Conservation (phyloP, 2,113 vertebrate species). For the Apteryx owenii region DNA sequence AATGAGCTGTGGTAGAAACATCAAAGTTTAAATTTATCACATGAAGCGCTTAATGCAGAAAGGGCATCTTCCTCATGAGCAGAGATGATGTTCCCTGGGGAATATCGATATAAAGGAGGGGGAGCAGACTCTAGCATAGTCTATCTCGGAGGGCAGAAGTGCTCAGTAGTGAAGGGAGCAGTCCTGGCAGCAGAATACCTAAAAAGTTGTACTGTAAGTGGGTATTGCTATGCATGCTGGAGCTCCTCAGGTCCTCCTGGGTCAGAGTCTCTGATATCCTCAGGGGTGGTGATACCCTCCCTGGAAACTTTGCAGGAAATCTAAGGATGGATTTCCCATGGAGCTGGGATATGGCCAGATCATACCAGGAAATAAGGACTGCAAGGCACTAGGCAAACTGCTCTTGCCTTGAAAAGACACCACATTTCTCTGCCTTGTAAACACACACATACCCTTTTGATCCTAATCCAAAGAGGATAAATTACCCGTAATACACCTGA, state of each 20-base stretch:
- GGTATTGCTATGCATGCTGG: too few species aligned
- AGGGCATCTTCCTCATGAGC: neutral
- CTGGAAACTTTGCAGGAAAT: neutral
- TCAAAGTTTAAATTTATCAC: neutral
- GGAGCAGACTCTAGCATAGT: neutral
- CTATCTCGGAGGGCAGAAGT: neutral
- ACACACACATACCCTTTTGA: neutral
- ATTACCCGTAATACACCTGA: too few species aligned
- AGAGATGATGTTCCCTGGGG: neutral
- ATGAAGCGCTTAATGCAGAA: neutral
- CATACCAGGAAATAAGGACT: neutral
- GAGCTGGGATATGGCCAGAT: neutral
- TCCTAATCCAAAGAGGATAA: neutral
- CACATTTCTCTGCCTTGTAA: neutral
- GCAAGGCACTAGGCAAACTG: neutral
- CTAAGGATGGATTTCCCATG: neutral
- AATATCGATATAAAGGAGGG: neutral
- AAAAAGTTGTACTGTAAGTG: neutral
- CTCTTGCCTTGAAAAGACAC: neutral
- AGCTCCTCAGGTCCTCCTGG: neutral
- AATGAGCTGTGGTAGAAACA: neutral
- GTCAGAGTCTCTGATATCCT: neutral
- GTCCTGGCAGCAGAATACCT: neutral
- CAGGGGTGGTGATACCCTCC: neutral
- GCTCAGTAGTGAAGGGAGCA: fast-evolving